Base-by-base conservation (phyloP, 1,140 invertebrate species). In the Drosophila leontia region DNA sequence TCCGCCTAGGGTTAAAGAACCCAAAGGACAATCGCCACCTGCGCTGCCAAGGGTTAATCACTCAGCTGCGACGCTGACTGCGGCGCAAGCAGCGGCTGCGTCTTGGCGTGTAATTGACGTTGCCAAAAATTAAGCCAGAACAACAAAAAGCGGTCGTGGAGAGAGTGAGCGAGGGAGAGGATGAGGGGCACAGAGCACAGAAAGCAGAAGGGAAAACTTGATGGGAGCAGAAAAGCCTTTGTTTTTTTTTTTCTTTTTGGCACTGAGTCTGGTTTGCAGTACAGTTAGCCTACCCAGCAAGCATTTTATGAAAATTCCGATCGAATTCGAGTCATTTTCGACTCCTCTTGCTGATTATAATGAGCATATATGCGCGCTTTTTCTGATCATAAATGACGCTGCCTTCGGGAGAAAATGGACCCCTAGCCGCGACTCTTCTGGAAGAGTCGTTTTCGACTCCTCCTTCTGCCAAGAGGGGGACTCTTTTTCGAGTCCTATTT, bases 221-320 rank as follows among this genome's bases (percentile, higher is more conserved):
- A 32, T 8, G 37, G 34, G 37, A 64, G 29, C 37, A 59, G 55
- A 44, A 64, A 42, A 39, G 37, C 55, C 55, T 23, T 17, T 45
- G 8, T 17, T 26, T 29, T 65, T 42, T 42, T 19, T 19, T 7
- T 32, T 41, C 12, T 62, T 56, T 41, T 61, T 63, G 60, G 59
- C 57, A 58, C 56, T 44, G 37, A 44, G 37, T 58, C n/a, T 42
- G 42, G 11, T 45, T 39, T 65, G 42, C 29, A 72, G 69, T 72
- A 72, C 69, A 72, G 69, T 70, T 72, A 72, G 51, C 50, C 44
- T n/a, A n/a, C n/a, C n/a, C n/a, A n/a, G n/a, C n/a, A n/a, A n/a
- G n/a, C n/a, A n/a, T n/a, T n/a, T n/a, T n/a, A n/a, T n/a, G n/a
- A n/a, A n/a, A n/a, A n/a, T n/a, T n/a, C n/a, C n/a, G n/a, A n/a